phyloP scores from a whole-genome alignment of 2,888 invertebrate species.

The Gnatocerus cornutus region DNA sequence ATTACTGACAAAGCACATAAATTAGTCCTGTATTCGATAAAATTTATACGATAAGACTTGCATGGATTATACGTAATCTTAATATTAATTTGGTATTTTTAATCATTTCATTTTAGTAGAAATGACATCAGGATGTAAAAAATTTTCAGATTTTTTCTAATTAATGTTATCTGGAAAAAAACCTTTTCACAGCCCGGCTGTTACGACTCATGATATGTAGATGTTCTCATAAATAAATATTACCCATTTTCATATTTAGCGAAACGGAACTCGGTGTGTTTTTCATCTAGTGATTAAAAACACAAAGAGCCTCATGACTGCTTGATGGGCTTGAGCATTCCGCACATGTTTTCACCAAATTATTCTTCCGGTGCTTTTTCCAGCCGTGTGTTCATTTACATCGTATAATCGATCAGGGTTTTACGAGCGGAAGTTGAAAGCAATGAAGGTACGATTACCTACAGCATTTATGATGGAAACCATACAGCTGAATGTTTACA shows the following conservation, averaged over 20 bases:
- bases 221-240: conserved; percentile 28
- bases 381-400: conserved; percentile 18
- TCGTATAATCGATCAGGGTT: conserved; percentile 31
- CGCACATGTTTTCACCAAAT: conserved; percentile 11
- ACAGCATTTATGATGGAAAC: conserved; percentile 19
- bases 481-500: conserved; percentile 24
- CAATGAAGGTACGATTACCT: conserved; percentile 34
- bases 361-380: conserved; percentile 17
- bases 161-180: too few species aligned
- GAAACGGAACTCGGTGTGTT: not conserved
- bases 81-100: too few species aligned
- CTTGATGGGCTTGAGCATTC: not conserved
- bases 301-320: conserved; percentile 10
- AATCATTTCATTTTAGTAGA: too few species aligned
- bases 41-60: too few species aligned
- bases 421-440: conserved; percentile 24
- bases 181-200: not conserved
- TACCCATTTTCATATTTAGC: conserved; percentile 17
- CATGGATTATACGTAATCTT: too few species aligned
- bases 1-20: too few species aligned
- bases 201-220: conserved; percentile 11
- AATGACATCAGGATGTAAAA: too few species aligned
- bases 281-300: conserved; percentile 4
- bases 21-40: too few species aligned
- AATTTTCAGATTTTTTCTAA: too few species aligned